Evolutionary conservation across 2,888 invertebrate genomes (phyloP).

Genomic region (Entomobrya proxima): DNA sequence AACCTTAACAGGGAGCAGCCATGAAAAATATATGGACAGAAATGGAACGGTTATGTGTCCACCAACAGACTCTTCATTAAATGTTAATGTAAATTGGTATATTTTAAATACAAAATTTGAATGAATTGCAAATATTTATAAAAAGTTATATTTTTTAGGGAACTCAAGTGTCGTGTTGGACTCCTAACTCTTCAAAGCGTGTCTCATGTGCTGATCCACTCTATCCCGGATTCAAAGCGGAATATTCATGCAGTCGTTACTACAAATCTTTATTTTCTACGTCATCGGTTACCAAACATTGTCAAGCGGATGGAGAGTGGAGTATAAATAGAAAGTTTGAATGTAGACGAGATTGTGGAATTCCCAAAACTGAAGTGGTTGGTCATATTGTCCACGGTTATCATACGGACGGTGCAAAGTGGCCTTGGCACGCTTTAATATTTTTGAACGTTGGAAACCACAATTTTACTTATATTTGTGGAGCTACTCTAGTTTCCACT

Average conservation of each 20-base stretch:
- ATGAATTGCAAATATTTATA: neutral
- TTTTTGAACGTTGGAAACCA: slow-evolving; percentile 28
- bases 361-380: slow-evolving; percentile 60
- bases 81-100: slow-evolving; percentile 1
- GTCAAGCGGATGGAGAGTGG: slow-evolving; percentile 62
- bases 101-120: neutral
- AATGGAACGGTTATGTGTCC: slow-evolving; percentile 40
- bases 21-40: too few species aligned
- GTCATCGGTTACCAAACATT: slow-evolving; percentile 55
- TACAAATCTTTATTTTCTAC: slow-evolving; percentile 55
- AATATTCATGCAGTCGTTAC: slow-evolving; percentile 56
- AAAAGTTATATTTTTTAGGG: slow-evolving; percentile 43
- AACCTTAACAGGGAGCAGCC: too few species aligned
- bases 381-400: slow-evolving; percentile 66
- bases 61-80: neutral
- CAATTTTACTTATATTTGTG: slow-evolving; percentile 64
- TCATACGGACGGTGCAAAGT: slow-evolving; percentile 52
- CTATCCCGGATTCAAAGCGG: slow-evolving; percentile 55
- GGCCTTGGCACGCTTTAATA: slow-evolving; percentile 69
- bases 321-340: slow-evolving; percentile 59
- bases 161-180: slow-evolving; percentile 51
- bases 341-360: slow-evolving; percentile 65
- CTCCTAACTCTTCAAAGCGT: slow-evolving; percentile 23
- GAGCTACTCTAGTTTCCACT: slow-evolving; percentile 61
- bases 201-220: slow-evolving; percentile 26